These are phyloP conservation scores for Glareola pratincola DNA, from an alignment of 2,113 vertebrate genomes.

Conservation along the genomic window DNA sequence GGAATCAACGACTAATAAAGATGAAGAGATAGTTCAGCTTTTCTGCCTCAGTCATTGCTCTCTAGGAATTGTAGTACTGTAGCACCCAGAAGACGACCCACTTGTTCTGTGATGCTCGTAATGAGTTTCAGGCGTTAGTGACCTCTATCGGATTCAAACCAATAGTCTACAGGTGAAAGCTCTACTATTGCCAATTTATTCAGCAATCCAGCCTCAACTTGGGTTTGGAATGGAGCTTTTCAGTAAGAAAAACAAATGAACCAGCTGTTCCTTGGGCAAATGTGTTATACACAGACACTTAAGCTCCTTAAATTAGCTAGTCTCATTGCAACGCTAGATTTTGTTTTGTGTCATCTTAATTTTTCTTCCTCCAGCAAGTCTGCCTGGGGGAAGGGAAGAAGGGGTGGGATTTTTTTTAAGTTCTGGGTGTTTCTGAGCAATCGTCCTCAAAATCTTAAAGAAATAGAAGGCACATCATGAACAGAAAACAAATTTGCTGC, in stretches of 20 bases:
- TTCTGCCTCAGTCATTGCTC: neutral
- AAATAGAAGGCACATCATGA: neutral
- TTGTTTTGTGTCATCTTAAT: neutral
- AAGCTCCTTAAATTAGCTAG: constrained; percentile 7
- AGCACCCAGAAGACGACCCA: neutral
- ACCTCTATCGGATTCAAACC: neutral
- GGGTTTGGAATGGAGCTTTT: constrained; percentile 21
- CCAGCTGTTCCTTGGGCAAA: constrained; percentile 40
- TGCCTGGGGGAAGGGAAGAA: neutral
- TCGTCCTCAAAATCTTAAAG: neutral
- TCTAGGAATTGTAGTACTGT: neutral
- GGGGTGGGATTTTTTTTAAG: neutral
- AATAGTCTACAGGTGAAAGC: neutral
- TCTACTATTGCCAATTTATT: neutral
- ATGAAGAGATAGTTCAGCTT: neutral
- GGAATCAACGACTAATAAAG: neutral
- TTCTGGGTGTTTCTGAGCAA: neutral
- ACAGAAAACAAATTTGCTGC: neutral
- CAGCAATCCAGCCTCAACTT: neutral
- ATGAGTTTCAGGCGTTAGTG: neutral
- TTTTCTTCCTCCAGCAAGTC: constrained; percentile 10
- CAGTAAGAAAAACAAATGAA: constrained; percentile 5
- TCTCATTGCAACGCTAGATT: neutral
- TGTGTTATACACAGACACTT: neutral
- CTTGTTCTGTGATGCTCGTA: neutral